Evolutionary conservation across 2,888 invertebrate species (phyloP).

Genomic region (Cosmia trapezina): DNA sequence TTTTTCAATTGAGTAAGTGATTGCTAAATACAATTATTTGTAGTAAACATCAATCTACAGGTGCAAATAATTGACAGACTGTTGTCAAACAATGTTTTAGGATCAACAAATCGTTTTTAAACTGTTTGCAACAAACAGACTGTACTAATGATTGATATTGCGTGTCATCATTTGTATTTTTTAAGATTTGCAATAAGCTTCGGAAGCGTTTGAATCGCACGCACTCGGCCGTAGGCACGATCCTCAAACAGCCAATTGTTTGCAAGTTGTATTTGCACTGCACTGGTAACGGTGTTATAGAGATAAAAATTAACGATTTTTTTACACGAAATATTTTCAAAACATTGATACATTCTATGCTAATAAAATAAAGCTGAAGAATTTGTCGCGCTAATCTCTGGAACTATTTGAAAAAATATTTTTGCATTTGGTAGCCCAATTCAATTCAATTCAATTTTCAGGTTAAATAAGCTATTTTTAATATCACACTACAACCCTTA

Average conservation of each 20-base stretch:
- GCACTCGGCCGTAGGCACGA: conserved; percentile 79
- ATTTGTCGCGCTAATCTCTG: no score
- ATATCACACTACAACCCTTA: no score
- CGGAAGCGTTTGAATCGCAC: conserved; percentile 74
- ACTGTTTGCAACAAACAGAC: conserved; percentile 14
- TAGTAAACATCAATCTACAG: background rate
- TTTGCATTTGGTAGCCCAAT: no score
- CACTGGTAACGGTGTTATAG: conserved; percentile 61
- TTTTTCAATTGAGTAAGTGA: background rate
- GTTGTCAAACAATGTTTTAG: background rate
- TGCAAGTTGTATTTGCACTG: conserved; percentile 72
- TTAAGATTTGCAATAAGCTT: conserved; percentile 77
- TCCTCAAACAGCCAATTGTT: conserved; percentile 80
- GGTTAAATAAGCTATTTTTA: no score
- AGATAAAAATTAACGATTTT: conserved; percentile 63
- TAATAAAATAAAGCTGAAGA: no score
- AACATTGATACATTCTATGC: conserved; percentile 21
- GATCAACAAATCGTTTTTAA: conserved; percentile 14
- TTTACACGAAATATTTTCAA: conserved; percentile 20
- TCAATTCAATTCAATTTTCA: no score
- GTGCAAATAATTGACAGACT: background rate
- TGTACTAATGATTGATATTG: conserved; percentile 25
- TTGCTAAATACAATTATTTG: background rate
- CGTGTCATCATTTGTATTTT: conserved; percentile 64
- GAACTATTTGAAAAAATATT: no score